Percentiles rank a stretch among this genome's conserved stretches.
Conservation (phyloP, 1,140 invertebrate species). For the Probaryconus sp. region DNA sequence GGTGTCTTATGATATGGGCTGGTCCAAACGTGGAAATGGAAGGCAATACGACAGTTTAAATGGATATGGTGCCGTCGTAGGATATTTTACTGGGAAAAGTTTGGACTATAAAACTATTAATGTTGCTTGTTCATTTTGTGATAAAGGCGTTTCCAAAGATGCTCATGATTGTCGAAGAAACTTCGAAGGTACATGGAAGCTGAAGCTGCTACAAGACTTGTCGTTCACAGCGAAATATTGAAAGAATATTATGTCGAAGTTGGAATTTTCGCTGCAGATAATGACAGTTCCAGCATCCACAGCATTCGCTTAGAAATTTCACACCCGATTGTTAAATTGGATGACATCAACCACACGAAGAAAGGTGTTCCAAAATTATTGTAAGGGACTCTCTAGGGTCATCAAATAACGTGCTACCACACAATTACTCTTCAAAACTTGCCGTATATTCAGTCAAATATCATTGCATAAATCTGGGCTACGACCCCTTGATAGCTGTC, state of each 20-base stretch:
- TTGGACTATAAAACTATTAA: constrained; percentile 28
- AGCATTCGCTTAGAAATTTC: constrained; percentile 12
- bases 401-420: no score
- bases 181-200: constrained; percentile 51
- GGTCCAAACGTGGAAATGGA: constrained; percentile 34
- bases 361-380: constrained; percentile 33
- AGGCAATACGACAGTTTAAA: constrained; percentile 50
- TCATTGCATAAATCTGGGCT: no score
- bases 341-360: constrained; percentile 35
- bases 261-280: constrained; percentile 34
- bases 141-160: constrained; percentile 5
- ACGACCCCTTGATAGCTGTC: no score
- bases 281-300: constrained; percentile 44
- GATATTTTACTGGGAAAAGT: constrained; percentile 30
- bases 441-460: no score
- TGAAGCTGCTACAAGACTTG: constrained; percentile 23
- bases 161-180: constrained; percentile 40
- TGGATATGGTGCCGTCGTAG: constrained; percentile 34
- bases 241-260: constrained; percentile 28
- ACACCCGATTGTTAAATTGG: constrained; percentile 34
- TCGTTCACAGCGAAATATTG: constrained; percentile 35
- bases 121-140: constrained; percentile 21
- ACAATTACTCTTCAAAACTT: no score
- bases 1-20: constrained; percentile 52
- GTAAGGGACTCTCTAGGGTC: no score